Percentiles rank a stretch among this genome's conserved stretches.
These are phyloP conservation scores for Cactoblastis cactorum DNA, from an alignment of 2,888 invertebrate genomes.

Conservation along the genomic window DNA sequence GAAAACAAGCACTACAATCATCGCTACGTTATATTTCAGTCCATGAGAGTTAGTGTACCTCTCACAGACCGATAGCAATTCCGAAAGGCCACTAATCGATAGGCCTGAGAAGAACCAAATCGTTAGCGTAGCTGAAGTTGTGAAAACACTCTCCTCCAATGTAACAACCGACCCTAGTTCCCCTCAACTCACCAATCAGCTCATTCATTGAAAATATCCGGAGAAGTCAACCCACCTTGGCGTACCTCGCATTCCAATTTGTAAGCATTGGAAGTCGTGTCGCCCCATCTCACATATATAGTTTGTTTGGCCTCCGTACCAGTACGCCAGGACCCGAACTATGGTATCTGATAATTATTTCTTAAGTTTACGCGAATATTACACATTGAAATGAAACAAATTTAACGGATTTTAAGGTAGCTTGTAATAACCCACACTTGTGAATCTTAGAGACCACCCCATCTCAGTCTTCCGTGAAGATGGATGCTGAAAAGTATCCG, in stretches of 20 bases:
- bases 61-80: not conserved
- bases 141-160: not conserved
- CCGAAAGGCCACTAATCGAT: too few relatives aligned
- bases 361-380: too few relatives aligned
- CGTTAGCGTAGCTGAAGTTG: not conserved
- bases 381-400: too few relatives aligned
- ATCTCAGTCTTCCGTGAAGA: too few relatives aligned
- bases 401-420: too few relatives aligned
- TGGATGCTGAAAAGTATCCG: too few relatives aligned
- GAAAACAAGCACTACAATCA: not conserved
- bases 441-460: too few relatives aligned
- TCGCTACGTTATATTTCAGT: not conserved
- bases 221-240: not conserved
- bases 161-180: not conserved
- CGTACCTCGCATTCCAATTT: not conserved
- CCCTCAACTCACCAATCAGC: not conserved
- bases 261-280: not conserved
- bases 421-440: too few relatives aligned
- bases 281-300: not conserved
- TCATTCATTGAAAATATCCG: not conserved
- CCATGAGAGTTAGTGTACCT: too few relatives aligned
- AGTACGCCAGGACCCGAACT: not conserved
- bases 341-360: not conserved
- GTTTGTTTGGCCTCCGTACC: not conserved
- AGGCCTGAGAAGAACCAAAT: too few relatives aligned